A percentile compares a stretch with the other conserved stretches of the same genome.
These are phyloP conservation scores for Etia nguti DNA, from an alignment of 2,113 vertebrate genomes.

Conservation along the genomic window DNA sequence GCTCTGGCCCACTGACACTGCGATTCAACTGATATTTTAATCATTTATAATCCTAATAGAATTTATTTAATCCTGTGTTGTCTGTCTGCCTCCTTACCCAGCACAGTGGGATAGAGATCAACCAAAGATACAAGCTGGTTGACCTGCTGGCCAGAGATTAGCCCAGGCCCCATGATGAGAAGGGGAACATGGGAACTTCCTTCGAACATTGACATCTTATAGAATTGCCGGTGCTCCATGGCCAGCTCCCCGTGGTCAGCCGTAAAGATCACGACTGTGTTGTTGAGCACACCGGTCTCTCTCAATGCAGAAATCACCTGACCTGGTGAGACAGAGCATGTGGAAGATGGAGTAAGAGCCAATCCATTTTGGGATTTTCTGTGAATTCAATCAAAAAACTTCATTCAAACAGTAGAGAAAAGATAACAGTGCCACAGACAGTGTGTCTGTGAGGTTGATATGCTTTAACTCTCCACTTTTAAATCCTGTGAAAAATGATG, in stretches of 20 bases:
- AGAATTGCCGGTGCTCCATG: conserved; percentile 97
- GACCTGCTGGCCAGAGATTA: conserved; percentile 72
- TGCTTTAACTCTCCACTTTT: background rate
- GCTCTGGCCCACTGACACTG: background rate
- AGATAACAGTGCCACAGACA: background rate
- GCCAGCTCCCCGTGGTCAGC: conserved; percentile 94
- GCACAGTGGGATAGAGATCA: conserved; percentile 90
- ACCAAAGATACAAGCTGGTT: conserved; percentile 85
- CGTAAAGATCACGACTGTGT: conserved; percentile 85
- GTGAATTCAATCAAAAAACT: background rate
- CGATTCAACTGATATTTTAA: background rate
- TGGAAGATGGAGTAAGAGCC: background rate
- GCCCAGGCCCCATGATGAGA: conserved; percentile 82
- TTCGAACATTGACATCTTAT: conserved; percentile 99
- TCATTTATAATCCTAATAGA: background rate
- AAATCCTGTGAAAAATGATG: background rate
- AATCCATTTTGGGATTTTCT: background rate
- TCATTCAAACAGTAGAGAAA: background rate
- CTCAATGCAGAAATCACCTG: conserved; percentile 81
- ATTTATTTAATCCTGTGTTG: background rate
- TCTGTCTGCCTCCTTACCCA: conserved; percentile 75
- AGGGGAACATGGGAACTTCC: conserved; percentile 90
- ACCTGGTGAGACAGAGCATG: conserved; percentile 67
- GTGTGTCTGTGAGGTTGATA: background rate
- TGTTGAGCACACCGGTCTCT: conserved; percentile 75